These are phyloP conservation scores for Carlito syrichta DNA, from an alignment of 2,113 vertebrate genomes.

Conservation along the genomic window DNA sequence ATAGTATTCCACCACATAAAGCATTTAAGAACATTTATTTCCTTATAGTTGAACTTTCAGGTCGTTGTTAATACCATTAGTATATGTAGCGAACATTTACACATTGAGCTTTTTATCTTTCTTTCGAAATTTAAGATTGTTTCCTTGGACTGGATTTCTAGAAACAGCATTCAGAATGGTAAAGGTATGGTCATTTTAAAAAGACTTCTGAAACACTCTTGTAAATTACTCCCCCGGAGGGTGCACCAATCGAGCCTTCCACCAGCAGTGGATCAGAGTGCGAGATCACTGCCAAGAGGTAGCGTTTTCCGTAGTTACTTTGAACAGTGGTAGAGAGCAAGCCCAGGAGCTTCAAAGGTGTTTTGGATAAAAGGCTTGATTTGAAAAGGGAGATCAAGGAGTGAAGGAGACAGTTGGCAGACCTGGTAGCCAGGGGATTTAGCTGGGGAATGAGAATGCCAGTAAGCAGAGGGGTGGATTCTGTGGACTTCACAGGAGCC, in stretches of 20 bases:
- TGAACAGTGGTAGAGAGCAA: background rate
- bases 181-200: background rate
- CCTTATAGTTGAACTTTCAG: background rate
- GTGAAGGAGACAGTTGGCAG: background rate
- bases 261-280: background rate
- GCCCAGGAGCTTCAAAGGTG: background rate
- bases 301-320: background rate
- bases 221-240: background rate
- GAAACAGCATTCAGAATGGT: background rate
- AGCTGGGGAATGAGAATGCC: background rate
- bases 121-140: background rate
- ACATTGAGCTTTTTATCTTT: background rate
- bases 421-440: background rate
- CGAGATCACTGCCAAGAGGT: background rate
- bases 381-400: background rate
- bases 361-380: background rate
- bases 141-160: background rate
- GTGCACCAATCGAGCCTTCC: background rate
- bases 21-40: background rate
- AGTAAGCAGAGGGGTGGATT: rapidly evolving
- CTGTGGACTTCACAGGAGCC: background rate
- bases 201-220: background rate
- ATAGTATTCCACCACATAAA: background rate
- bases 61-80: background rate
- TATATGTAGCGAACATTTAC: background rate